A percentile compares a stretch with the other conserved stretches of the same genome.
These are phyloP conservation scores for Tetragnatha montana DNA, from an alignment of 2,888 invertebrate species.

Conservation along the genomic window DNA sequence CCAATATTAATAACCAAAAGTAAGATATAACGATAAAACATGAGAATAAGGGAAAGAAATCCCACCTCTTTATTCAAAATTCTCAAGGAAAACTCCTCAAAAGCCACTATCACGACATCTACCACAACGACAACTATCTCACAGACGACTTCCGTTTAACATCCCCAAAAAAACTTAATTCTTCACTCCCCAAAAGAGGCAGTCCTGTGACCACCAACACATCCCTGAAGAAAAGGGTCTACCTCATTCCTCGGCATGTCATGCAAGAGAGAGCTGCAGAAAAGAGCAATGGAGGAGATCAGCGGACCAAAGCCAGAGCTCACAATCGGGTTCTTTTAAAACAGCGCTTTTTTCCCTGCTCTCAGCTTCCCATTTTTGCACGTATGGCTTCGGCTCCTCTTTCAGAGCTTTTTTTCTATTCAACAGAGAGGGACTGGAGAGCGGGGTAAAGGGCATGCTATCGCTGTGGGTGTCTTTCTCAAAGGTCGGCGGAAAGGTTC, in stretches of 20 bases:
- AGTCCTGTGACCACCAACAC: slow-evolving; percentile 1
- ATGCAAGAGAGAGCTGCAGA: not conserved
- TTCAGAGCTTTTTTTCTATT: slow-evolving; percentile 9
- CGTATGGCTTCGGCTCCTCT: slow-evolving; percentile 61
- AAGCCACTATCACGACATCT: too few relatives aligned
- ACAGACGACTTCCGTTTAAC: not conserved
- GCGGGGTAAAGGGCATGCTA: slow-evolving; percentile 33
- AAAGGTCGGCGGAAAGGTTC: not conserved
- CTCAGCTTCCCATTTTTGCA: slow-evolving; percentile 47
- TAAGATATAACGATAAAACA: too few relatives aligned
- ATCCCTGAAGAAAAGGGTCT: not conserved
- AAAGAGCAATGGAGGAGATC: slow-evolving; percentile 31
- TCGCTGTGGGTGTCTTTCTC: slow-evolving; percentile 26
- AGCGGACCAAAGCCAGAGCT: slow-evolving; percentile 41
- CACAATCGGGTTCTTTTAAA: slow-evolving; percentile 42
- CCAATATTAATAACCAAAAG: too few relatives aligned
- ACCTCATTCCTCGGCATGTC: not conserved
- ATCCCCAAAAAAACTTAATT: not conserved
- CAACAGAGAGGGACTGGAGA: not conserved
- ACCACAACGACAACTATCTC: too few relatives aligned
- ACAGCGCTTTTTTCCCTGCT: not conserved
- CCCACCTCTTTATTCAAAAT: too few relatives aligned
- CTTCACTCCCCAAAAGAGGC: not conserved
- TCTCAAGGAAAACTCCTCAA: too few relatives aligned
- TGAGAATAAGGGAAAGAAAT: too few relatives aligned